Evolutionary conservation across 2,113 vertebrate species (phyloP).

Genomic region (Datnioides undecimradiatus): DNA sequence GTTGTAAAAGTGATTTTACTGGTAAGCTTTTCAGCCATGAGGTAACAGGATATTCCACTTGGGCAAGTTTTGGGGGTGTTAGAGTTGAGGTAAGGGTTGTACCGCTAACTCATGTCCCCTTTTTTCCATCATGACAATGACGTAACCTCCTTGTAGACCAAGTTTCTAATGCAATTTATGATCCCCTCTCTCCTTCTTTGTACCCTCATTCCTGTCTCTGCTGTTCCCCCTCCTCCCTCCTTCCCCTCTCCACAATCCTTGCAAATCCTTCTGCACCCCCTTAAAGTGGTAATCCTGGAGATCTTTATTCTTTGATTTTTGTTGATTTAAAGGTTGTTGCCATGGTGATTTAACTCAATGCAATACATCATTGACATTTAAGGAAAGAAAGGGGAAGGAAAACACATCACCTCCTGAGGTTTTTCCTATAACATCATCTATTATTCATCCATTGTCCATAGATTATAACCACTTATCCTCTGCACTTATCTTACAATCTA

Average conservation of each 20-base stretch:
- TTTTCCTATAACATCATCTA: not conserved
- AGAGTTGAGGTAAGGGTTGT: constrained; percentile 15
- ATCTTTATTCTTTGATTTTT: not conserved
- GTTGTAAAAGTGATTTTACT: constrained; percentile 44
- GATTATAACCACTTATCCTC: not conserved
- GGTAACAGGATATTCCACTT: constrained; percentile 63
- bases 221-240: not conserved
- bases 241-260: not conserved
- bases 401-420: not conserved
- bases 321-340: not conserved
- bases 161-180: constrained; percentile 45
- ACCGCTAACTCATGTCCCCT: constrained; percentile 30
- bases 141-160: constrained; percentile 40
- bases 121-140: constrained; percentile 29
- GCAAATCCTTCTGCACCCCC: not conserved
- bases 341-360: not conserved
- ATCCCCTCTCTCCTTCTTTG: constrained; percentile 15
- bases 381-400: no score
- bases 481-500: not conserved
- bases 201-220: constrained; percentile 6
- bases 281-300: not conserved
- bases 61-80: constrained; percentile 31
- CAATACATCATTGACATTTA: not conserved
- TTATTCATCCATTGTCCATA: not conserved
- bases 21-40: constrained; percentile 31